phyloP scores from a whole-genome alignment of 1,140 invertebrate genomes.

The Drosophila sproati region DNA sequence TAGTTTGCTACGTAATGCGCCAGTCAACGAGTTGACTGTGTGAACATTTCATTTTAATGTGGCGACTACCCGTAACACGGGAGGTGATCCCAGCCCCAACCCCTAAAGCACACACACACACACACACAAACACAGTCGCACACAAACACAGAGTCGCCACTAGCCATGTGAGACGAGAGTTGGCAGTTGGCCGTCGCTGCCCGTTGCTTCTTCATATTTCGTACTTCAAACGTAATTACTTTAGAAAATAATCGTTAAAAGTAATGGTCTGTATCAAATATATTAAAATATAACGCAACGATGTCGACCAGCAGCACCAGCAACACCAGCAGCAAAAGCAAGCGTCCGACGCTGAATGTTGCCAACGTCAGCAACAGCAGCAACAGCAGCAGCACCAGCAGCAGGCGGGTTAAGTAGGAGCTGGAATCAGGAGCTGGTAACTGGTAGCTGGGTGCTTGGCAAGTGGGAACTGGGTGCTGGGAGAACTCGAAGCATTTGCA shows the following conservation, averaged over 20 bases:
- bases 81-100: neutral
- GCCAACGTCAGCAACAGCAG: constrained; percentile 17
- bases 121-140: neutral
- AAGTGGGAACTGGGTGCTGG: constrained; percentile 1
- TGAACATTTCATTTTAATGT: constrained; percentile 81
- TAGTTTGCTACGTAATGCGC: constrained; percentile 43
- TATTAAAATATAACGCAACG: constrained; percentile 83
- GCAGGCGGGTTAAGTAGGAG: neutral
- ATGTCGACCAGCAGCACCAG: constrained; percentile 38
- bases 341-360: constrained; percentile 22
- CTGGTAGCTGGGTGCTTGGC: too few relatives aligned
- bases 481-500: constrained; percentile 58
- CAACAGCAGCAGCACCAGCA: neutral
- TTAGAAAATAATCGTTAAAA: constrained; percentile 84
- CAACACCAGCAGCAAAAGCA: neutral
- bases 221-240: constrained; percentile 84
- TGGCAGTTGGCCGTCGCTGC: constrained; percentile 32
- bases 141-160: neutral
- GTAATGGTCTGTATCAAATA: constrained; percentile 84
- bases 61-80: constrained; percentile 30
- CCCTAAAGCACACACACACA: neutral
- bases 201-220: constrained; percentile 79
- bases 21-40: constrained; percentile 56
- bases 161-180: constrained; percentile 58
- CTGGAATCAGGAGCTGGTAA: neutral